phyloP scores from a whole-genome alignment of 35 echinoderm and acorn worm genomes.

The Stichopus chloronotus region DNA sequence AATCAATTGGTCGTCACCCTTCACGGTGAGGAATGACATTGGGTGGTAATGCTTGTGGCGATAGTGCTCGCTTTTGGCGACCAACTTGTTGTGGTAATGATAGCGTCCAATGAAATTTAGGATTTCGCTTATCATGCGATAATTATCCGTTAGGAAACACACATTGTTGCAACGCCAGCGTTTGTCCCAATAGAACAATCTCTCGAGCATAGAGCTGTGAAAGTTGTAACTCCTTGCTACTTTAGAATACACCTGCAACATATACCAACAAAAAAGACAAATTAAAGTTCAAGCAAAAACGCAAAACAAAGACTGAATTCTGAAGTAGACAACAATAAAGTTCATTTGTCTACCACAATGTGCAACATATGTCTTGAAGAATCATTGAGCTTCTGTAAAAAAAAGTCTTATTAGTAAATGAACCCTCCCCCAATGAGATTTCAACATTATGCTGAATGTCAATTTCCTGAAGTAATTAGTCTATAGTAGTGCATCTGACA shows the following conservation, averaged over 20 bases:
- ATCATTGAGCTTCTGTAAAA: too few relatives aligned
- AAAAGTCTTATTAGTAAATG: too few relatives aligned
- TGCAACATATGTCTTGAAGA: too few relatives aligned
- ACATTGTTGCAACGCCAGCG: background rate
- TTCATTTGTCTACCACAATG: too few relatives aligned
- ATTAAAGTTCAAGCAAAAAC: too few relatives aligned
- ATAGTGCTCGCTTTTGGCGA: slow-evolving; percentile 41
- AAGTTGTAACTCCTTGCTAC: slow-evolving; percentile 42
- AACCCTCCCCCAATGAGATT: too few relatives aligned
- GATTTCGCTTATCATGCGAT: slow-evolving; percentile 69
- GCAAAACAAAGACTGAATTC: too few relatives aligned
- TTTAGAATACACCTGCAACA: slow-evolving; percentile 40
- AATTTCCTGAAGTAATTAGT: too few relatives aligned
- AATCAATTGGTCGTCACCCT: slow-evolving; percentile 63
- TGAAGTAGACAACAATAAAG: too few relatives aligned
- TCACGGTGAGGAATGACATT: slow-evolving; percentile 69
- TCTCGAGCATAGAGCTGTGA: slow-evolving; percentile 33
- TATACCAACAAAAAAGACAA: background rate
- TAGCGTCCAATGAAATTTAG: slow-evolving; percentile 59
- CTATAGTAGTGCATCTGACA: too few relatives aligned
- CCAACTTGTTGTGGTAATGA: slow-evolving; percentile 54
- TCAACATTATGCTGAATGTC: too few relatives aligned
- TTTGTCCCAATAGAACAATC: slow-evolving; percentile 12
- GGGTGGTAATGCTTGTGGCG: slow-evolving; percentile 62
- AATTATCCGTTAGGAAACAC: slow-evolving; percentile 70